Base-by-base conservation (phyloP, 1,140 invertebrate genomes). In the Himalopsyche phryganea region DNA sequence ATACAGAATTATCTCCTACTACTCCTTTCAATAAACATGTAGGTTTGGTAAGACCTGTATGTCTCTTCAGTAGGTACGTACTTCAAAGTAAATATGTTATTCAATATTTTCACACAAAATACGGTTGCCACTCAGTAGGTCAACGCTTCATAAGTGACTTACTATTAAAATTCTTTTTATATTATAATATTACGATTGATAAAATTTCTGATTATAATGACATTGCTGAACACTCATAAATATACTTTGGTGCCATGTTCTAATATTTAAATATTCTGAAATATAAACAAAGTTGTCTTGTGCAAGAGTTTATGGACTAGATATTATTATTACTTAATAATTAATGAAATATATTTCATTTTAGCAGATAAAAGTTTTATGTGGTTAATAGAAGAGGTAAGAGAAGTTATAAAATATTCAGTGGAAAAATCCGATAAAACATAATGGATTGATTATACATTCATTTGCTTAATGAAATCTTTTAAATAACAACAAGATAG, bases 231-330 rank as follows among this genome's bases (percentile, higher is more conserved):
- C 36, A 48, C 19, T 33, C 48, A 7, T 13, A 15, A 40, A 47
- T 56, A 44, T 33, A 15, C 18, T 19, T 45, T 45, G 42, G 42
- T 45, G 42, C 42, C 42, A 19, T 15, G 17, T 20, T 45, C 42
- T 45, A 45, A 17, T 15, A 45, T 15, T 15, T 17, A 19, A 19
- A 45, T 17, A 45, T 45, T 17, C 10, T 45, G 17, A 17, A 45
- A 45, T 45, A 45, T 11, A 45, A 45, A 45, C 42, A 45, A 54
- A 54, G 50, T 52, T 47, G 46, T 63, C 61, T 63, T 56, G 61
- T 63, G 61, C 57, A 54, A 63, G 52, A 60, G 48, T 63, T 63
- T 55, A 59, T 52, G 56, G 50, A 59, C 51, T 59, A 59, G 50
- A 63, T 28, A 28, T 55, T 51, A 63, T 47, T 58, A 42, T 19